Percentiles rank a stretch among this genome's conserved stretches.
These are phyloP conservation scores for Phyllopteryx taeniolatus DNA, from an alignment of 2,113 vertebrate species.

Conservation along the genomic window DNA sequence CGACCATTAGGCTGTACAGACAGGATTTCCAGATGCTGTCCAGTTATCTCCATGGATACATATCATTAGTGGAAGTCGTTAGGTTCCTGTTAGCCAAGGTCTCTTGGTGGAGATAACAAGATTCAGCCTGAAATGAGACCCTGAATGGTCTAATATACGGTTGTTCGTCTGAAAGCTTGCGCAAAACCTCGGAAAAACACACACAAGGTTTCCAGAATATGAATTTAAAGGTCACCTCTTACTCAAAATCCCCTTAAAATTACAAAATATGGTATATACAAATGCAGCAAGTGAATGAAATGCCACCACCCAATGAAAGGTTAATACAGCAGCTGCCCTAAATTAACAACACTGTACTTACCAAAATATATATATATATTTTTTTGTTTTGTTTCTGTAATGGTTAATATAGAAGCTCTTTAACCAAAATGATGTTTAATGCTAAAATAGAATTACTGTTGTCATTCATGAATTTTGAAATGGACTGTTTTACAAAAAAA, in stretches of 20 bases:
- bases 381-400: too few species aligned
- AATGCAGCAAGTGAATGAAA: not conserved
- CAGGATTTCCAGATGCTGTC: constrained; percentile 80
- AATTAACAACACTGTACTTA: too few species aligned
- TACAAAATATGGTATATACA: not conserved
- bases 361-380: too few species aligned
- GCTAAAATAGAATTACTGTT: too few species aligned
- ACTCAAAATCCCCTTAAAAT: not conserved
- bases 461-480: too few species aligned
- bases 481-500: too few species aligned
- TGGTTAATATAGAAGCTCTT: too few species aligned
- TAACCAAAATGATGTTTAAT: too few species aligned
- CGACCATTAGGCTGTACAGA: constrained; percentile 63
- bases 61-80: constrained; percentile 72
- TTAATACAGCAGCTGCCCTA: too few species aligned
- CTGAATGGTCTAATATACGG: constrained; percentile 36
- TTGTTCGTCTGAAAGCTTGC: constrained; percentile 35
- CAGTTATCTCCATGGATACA: constrained; percentile 86
- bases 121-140: constrained; percentile 73
- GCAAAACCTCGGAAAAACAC: constrained; percentile 13
- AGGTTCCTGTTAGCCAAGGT: constrained; percentile 81
- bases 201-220: not conserved
- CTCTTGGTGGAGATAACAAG: constrained; percentile 91
- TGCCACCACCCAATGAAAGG: not conserved
- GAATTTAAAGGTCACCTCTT: not conserved